A percentile compares a stretch with the other conserved stretches of the same genome.
Conservation (phyloP, 2,113 vertebrate species). For the Colossoma macropomum region DNA sequence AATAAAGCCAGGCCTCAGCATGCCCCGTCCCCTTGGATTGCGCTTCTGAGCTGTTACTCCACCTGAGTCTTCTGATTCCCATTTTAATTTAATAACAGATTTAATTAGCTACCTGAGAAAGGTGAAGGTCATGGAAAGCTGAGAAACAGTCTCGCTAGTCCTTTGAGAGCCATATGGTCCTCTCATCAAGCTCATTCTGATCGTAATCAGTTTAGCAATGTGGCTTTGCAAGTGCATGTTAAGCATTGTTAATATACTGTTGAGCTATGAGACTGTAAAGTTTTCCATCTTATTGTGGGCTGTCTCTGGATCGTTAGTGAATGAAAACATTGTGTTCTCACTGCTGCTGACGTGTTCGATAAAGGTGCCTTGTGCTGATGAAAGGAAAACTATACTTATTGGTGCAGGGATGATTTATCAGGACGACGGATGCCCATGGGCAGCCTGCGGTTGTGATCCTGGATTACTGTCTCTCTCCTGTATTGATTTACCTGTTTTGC, state of each 20-base stretch:
- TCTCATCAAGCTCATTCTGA: slow-evolving; percentile 12
- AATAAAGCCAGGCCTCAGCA: slow-evolving; percentile 47
- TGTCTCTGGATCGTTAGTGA: slow-evolving; percentile 26
- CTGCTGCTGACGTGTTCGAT: slow-evolving; percentile 30
- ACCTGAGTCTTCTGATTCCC: slow-evolving; percentile 35
- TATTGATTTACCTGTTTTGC: slow-evolving; percentile 72
- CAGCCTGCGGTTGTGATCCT: slow-evolving; percentile 47
- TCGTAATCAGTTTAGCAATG: not conserved
- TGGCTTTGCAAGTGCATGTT: not conserved
- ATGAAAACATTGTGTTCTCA: slow-evolving; percentile 22
- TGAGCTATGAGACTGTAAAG: slow-evolving; percentile 8
- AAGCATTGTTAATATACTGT: not conserved
- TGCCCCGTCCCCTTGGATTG: slow-evolving; percentile 23
- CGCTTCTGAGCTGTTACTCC: slow-evolving; percentile 25
- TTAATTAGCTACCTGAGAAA: slow-evolving; percentile 51
- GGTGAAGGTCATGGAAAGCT: slow-evolving; percentile 35
- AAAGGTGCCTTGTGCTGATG: slow-evolving; percentile 40
- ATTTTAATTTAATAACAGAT: slow-evolving; percentile 54
- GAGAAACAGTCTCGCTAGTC: slow-evolving; percentile 7
- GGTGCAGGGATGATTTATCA: slow-evolving; percentile 53
- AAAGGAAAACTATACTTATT: slow-evolving; percentile 47
- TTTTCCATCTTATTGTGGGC: not conserved
- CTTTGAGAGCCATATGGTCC: slow-evolving; percentile 17
- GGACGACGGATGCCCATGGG: slow-evolving; percentile 39
- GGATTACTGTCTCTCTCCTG: slow-evolving; percentile 55